A percentile compares a stretch with the other conserved stretches of the same genome.
These are phyloP conservation scores for Leucoma salicis DNA, from an alignment of 2,888 invertebrate genomes.

Conservation along the genomic window DNA sequence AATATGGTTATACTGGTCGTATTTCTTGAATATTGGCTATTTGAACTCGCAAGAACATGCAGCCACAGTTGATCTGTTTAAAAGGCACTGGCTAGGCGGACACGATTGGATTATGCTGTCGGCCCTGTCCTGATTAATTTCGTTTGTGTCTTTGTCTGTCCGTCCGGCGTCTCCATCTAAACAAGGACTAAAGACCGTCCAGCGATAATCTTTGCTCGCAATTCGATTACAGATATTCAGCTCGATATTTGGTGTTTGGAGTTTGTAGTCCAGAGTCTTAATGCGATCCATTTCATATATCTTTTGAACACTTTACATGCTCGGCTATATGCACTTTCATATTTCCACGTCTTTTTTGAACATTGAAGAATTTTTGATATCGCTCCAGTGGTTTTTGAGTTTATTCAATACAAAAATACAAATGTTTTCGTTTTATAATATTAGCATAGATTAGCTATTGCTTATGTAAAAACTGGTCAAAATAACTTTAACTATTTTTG, in stretches of 20 bases:
- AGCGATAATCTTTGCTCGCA: constrained; percentile 58
- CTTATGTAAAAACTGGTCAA: too few species aligned
- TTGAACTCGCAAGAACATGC: constrained; percentile 26
- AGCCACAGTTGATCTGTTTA: constrained; percentile 44
- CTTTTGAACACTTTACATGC: too few species aligned
- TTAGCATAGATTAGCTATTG: too few species aligned
- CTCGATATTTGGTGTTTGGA: constrained; percentile 11
- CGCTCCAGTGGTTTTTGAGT: too few species aligned
- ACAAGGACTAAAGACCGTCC: constrained; percentile 65
- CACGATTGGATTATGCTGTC: constrained; percentile 66
- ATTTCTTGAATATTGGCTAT: constrained; percentile 12
- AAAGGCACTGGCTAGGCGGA: constrained; percentile 49
- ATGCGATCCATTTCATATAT: too few species aligned
- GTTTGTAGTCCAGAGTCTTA: too few species aligned
- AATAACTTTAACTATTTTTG: too few species aligned
- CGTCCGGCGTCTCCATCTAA: constrained; percentile 42
- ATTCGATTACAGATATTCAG: constrained; percentile 70
- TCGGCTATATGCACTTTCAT: too few species aligned
- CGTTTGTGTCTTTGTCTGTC: constrained; percentile 73
- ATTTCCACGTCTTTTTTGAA: too few species aligned
- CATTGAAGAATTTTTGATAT: too few species aligned
- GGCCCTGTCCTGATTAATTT: constrained; percentile 76
- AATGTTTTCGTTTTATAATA: too few species aligned
- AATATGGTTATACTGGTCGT: constrained; percentile 1
- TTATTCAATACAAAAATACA: too few species aligned